phyloP scores from a whole-genome alignment of 2,888 invertebrate species.

The Esperia sulphurella region DNA sequence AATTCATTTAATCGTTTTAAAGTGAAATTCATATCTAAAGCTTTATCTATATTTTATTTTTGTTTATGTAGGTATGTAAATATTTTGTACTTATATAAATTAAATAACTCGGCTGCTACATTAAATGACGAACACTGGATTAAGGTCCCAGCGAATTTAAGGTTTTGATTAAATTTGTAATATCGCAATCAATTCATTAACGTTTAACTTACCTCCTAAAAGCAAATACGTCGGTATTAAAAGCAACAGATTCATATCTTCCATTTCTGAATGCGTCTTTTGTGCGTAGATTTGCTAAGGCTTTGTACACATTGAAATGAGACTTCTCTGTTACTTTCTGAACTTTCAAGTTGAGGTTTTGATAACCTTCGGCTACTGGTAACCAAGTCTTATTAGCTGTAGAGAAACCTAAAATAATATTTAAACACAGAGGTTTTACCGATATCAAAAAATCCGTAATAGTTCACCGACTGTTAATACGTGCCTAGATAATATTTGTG shows the following conservation, averaged over 20 bases:
- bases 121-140: no score
- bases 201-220: slow-evolving; percentile 67
- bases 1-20: no score
- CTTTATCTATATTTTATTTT: no score
- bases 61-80: no score
- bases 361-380: slow-evolving; percentile 82
- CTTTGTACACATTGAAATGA: slow-evolving; percentile 82
- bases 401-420: slow-evolving; percentile 74
- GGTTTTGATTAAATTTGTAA: not conserved
- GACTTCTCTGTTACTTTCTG: slow-evolving; percentile 69
- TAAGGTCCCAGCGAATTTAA: no score
- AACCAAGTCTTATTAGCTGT: slow-evolving; percentile 81
- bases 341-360: slow-evolving; percentile 75
- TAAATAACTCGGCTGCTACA: no score
- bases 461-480: no score
- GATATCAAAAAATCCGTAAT: not conserved
- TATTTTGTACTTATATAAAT: no score
- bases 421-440: not conserved
- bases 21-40: no score
- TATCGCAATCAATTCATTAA: not conserved
- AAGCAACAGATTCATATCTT: slow-evolving; percentile 73
- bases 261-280: slow-evolving; percentile 73
- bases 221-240: slow-evolving; percentile 76
- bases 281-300: slow-evolving; percentile 75
- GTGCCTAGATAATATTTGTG: no score